phyloP scores from a whole-genome alignment of 2,797 vertebrate species.

The Phylloscopus collybita region DNA sequence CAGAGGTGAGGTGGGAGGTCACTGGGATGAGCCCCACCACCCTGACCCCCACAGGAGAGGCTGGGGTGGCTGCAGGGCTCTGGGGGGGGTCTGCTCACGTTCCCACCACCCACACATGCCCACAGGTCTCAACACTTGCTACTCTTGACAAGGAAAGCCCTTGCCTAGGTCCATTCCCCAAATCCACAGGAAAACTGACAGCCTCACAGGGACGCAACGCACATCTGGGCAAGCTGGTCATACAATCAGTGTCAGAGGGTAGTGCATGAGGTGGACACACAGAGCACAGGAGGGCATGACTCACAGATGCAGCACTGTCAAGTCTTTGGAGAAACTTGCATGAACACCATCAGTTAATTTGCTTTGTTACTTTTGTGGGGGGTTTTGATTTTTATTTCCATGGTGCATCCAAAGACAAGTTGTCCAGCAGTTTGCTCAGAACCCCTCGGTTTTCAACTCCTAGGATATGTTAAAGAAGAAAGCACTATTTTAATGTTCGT shows the following conservation, averaged over 20 bases:
- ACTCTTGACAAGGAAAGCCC: neutral
- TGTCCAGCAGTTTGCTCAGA: constrained; percentile 75
- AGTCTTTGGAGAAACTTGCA: constrained; percentile 76
- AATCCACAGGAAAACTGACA: constrained; percentile 18
- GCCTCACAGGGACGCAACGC: constrained; percentile 55
- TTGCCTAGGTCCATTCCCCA: constrained; percentile 34
- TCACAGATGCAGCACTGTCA: constrained; percentile 76
- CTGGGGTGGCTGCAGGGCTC: neutral
- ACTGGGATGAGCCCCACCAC: neutral
- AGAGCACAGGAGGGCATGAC: constrained; percentile 74
- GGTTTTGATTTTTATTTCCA: constrained; percentile 73
- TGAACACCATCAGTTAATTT: constrained; percentile 73
- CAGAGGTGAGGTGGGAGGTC: neutral
- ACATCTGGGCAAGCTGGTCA: constrained; percentile 64
- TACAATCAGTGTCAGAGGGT: constrained; percentile 67
- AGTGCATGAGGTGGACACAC: constrained; percentile 66
- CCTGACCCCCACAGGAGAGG: neutral
- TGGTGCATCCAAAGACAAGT: constrained; percentile 75
- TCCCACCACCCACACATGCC: neutral
- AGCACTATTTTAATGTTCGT: constrained; percentile 80
- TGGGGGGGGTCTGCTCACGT: neutral
- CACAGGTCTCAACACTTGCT: neutral
- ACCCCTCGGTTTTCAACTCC: constrained; percentile 74
- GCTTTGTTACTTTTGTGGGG: constrained; percentile 73
- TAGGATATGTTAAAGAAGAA: constrained; percentile 79